These are phyloP conservation scores for Drosophila yooni DNA, from an alignment of 2,888 invertebrate species.

Conservation along the genomic window DNA sequence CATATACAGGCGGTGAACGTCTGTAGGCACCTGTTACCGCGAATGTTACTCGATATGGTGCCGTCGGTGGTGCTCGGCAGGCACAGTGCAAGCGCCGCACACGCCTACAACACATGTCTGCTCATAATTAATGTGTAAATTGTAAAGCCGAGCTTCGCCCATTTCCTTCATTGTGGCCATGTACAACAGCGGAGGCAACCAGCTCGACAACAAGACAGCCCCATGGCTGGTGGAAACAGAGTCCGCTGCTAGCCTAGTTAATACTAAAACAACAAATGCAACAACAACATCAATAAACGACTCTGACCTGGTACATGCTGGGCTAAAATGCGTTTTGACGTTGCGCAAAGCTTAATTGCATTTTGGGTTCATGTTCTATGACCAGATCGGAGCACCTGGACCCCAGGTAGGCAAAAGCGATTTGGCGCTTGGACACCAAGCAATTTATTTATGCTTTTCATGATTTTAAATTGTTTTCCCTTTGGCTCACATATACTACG, in stretches of 20 bases:
- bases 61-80: slow-evolving; percentile 3
- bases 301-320: slow-evolving; percentile 48
- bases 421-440: slow-evolving; percentile 40
- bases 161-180: slow-evolving; percentile 61
- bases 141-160: slow-evolving; percentile 74
- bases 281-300: slow-evolving; percentile 63
- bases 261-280: slow-evolving; percentile 56
- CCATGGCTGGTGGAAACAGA: neutral
- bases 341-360: slow-evolving; percentile 74
- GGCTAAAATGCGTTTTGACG: slow-evolving; percentile 68
- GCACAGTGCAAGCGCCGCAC: slow-evolving; percentile 30
- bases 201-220: slow-evolving; percentile 65
- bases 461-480: slow-evolving; percentile 49
- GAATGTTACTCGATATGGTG: slow-evolving; percentile 18
- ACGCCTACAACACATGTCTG: slow-evolving; percentile 81
- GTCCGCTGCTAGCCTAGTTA: slow-evolving; percentile 58
- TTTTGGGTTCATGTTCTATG: slow-evolving; percentile 42
- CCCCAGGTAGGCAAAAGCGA: slow-evolving; percentile 36
- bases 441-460: slow-evolving; percentile 55
- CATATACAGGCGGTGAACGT: slow-evolving; percentile 45
- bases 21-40: slow-evolving; percentile 77
- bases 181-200: slow-evolving; percentile 64
- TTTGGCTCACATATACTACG: slow-evolving; percentile 13
- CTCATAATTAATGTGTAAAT: slow-evolving; percentile 82
- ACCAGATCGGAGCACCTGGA: slow-evolving; percentile 44